Evolutionary conservation across 2,888 invertebrate genomes (phyloP).

Genomic region (Apodemia duryi): DNA sequence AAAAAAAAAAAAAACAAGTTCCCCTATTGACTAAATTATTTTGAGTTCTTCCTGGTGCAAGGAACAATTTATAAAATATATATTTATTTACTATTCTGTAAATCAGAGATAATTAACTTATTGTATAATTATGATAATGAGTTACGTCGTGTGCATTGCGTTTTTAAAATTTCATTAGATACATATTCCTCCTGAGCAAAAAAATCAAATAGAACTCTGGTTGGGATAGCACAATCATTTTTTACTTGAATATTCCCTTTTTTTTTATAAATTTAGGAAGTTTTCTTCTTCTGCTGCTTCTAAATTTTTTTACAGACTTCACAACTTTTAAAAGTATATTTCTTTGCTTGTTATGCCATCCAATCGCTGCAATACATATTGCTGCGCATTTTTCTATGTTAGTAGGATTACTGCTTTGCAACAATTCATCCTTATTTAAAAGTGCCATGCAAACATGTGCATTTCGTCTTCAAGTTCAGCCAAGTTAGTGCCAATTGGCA

Average conservation of each 20-base stretch:
- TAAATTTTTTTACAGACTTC: constrained; percentile 12
- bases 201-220: constrained; percentile 26
- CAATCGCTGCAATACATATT: constrained; percentile 30
- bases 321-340: constrained; percentile 18
- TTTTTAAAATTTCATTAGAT: neutral
- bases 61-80: too few relatives aligned
- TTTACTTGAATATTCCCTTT: constrained; percentile 27
- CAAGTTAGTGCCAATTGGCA: neutral
- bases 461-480: constrained; percentile 14
- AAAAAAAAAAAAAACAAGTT: too few relatives aligned
- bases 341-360: constrained; percentile 23
- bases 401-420: constrained; percentile 18
- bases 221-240: constrained; percentile 29
- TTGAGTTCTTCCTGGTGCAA: too few relatives aligned
- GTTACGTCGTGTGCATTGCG: too few relatives aligned
- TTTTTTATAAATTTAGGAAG: constrained; percentile 24
- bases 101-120: too few relatives aligned
- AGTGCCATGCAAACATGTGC: constrained; percentile 19
- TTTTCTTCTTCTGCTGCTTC: constrained; percentile 7
- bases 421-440: constrained; percentile 19
- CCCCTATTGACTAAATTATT: too few relatives aligned
- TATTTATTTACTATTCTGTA: too few relatives aligned
- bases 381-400: constrained; percentile 26
- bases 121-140: too few relatives aligned
- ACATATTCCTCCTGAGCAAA: constrained; percentile 27